Base-by-base conservation (phyloP, 1,140 invertebrate genomes). In the Conopomorpha cramerella region DNA sequence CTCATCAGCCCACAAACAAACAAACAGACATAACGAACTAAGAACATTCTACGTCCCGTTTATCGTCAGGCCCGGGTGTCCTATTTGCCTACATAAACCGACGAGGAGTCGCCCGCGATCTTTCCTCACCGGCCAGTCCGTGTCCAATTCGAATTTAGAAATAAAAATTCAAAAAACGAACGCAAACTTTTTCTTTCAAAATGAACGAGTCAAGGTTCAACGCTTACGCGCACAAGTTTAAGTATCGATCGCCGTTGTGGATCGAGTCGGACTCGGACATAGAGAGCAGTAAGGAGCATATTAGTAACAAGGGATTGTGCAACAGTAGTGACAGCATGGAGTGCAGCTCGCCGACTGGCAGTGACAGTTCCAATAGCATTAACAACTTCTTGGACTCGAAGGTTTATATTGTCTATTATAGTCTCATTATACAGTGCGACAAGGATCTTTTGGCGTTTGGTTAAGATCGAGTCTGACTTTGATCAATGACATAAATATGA, bases 331-430 rank as follows among this genome's bases (percentile, higher is more conserved):
- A 66, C 27, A 73, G 65, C 39, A 51, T 70, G 19, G 51, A 31
- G 2, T 55, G 50, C 18, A 30, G 33, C 14, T 58, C 52, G 27
- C n/a, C n/a, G n/a, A n/a, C n/a, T n/a, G 46, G 44, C 34, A 55
- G 57, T 6, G 56, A 56, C 18, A 68, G 67, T 29, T 73, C 70
- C 0, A 59, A 53, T 8, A 77, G 73, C 34, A 60, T 78, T 36
- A 77, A 77, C 49, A 77, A 77, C 49, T 78, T 66, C 41, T 36
- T 78, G 39, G 76, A 78, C 32, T 58, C 61, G 10, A 72, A 77
- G 72, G 71, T 77, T 28, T 13, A 16, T 25, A 15, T n/a, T 19
- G 11, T 26, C 11, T 8, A 11, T 25, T 33, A 18, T 28, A 12
- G n/a, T 14, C n/a, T 11, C 13, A 17, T 13, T 11, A 16, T 3